These are phyloP conservation scores for Saccopteryx leptura DNA, from an alignment of 2,113 vertebrate species.

Conservation along the genomic window DNA sequence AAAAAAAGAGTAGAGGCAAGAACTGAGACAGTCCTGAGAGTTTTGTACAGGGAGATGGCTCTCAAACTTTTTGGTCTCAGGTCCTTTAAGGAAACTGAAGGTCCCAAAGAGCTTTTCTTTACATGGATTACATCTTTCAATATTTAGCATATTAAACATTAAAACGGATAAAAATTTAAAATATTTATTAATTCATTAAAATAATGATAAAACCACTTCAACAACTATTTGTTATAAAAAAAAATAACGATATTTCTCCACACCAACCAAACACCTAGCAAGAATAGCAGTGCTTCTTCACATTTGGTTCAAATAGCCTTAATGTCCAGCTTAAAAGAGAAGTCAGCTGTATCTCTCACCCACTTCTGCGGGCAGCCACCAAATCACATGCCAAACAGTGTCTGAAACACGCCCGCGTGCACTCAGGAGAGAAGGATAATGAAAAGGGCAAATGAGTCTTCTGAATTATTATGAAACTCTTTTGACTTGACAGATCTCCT, in stretches of 20 bases:
- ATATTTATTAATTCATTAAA: not conserved
- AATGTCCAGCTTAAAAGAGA: not conserved
- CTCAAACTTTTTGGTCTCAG: not conserved
- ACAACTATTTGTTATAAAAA: not conserved
- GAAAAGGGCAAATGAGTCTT: not conserved
- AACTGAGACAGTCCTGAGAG: not conserved
- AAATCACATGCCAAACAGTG: not conserved
- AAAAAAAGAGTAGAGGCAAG: too few species aligned
- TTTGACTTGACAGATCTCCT: too few species aligned
- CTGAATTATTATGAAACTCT: not conserved
- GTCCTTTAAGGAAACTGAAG: conserved; percentile 8
- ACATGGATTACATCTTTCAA: not conserved
- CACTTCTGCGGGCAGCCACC: too few species aligned
- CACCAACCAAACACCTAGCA: not conserved
- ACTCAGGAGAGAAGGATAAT: not conserved
- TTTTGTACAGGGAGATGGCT: not conserved
- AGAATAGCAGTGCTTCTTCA: not conserved
- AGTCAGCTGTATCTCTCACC: not conserved
- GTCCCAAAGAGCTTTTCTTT: not conserved
- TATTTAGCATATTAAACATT: not conserved
- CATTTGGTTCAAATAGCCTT: not conserved
- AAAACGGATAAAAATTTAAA: conserved; percentile 5
- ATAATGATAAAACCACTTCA: not conserved
- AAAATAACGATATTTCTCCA: not conserved
- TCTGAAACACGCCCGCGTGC: not conserved